These are phyloP conservation scores for Sebastes fasciatus DNA, from an alignment of 2,113 vertebrate species.

Conservation along the genomic window DNA sequence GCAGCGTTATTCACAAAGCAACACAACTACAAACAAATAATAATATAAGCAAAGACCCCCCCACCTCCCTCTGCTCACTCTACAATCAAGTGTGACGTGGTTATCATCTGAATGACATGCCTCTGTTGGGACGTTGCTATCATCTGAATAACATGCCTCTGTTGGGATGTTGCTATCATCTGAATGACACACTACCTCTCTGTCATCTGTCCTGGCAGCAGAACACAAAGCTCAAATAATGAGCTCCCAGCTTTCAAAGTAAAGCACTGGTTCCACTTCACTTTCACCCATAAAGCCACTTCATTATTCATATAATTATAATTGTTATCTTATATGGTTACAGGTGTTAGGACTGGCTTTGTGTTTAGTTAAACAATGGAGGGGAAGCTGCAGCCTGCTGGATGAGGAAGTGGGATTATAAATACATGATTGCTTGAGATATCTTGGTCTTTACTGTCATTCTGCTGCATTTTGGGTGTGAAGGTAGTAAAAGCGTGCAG, in stretches of 20 bases:
- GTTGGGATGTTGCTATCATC: constrained; percentile 32
- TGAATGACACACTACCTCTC: constrained; percentile 12
- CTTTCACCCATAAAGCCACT: not conserved
- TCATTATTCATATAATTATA: not conserved
- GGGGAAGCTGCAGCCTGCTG: not conserved
- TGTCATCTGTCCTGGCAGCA: constrained; percentile 18
- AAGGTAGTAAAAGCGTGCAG: not conserved
- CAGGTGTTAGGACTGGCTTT: not conserved
- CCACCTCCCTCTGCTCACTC: constrained; percentile 1
- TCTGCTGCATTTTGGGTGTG: not conserved
- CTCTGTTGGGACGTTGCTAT: not conserved
- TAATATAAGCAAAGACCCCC: not conserved
- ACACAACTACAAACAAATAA: not conserved
- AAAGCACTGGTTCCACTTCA: not conserved
- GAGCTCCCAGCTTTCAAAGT: constrained; percentile 7
- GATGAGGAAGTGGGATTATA: not conserved
- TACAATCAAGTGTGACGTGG: constrained; percentile 19
- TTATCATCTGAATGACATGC: constrained; percentile 35
- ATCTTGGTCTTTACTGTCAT: not conserved
- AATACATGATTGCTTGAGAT: not conserved
- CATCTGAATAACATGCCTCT: not conserved
- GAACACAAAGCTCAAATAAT: not conserved
- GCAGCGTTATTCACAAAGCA: not conserved
- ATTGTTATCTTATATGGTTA: not conserved
- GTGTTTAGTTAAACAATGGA: not conserved